These are phyloP conservation scores for Dasypolia templi DNA, from an alignment of 2,888 invertebrate genomes.

Conservation along the genomic window DNA sequence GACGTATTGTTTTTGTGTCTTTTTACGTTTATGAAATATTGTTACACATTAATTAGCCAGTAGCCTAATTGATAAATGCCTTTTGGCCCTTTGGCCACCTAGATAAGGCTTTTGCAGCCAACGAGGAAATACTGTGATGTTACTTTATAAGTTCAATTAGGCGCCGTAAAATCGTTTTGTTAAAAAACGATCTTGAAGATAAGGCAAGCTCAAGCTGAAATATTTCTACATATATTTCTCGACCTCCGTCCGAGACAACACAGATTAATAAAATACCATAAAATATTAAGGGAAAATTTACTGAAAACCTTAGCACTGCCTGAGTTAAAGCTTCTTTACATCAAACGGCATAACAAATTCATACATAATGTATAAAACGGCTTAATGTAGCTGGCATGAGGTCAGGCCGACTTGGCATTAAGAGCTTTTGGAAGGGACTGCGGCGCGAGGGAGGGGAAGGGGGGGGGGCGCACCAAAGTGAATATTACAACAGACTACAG, in stretches of 20 bases:
- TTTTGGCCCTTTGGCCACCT: background rate
- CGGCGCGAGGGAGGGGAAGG: slow-evolving; percentile 70
- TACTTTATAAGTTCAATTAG: background rate
- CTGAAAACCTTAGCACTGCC: slow-evolving; percentile 86
- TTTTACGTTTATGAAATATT: slow-evolving; percentile 26
- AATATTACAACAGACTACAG: slow-evolving; percentile 89
- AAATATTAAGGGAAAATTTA: slow-evolving; percentile 76
- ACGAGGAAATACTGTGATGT: background rate
- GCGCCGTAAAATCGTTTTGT: background rate
- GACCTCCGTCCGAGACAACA: background rate
- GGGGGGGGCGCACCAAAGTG: slow-evolving; percentile 83
- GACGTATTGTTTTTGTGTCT: slow-evolving; percentile 8
- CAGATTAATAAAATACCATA: slow-evolving; percentile 61
- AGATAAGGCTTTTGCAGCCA: background rate
- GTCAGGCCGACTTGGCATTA: slow-evolving; percentile 89
- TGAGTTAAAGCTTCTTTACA: slow-evolving; percentile 89
- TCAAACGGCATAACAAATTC: slow-evolving; percentile 90
- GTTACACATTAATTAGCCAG: slow-evolving; percentile 30
- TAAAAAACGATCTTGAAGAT: background rate
- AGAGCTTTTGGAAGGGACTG: slow-evolving; percentile 87
- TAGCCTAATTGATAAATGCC: slow-evolving; percentile 39
- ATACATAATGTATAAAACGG: slow-evolving; percentile 90
- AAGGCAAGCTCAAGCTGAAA: background rate
- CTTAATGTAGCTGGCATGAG: slow-evolving; percentile 90
- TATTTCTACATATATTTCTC: background rate